phyloP scores from a whole-genome alignment of 2,797 vertebrate species.

The Protonibea diacanthus region DNA sequence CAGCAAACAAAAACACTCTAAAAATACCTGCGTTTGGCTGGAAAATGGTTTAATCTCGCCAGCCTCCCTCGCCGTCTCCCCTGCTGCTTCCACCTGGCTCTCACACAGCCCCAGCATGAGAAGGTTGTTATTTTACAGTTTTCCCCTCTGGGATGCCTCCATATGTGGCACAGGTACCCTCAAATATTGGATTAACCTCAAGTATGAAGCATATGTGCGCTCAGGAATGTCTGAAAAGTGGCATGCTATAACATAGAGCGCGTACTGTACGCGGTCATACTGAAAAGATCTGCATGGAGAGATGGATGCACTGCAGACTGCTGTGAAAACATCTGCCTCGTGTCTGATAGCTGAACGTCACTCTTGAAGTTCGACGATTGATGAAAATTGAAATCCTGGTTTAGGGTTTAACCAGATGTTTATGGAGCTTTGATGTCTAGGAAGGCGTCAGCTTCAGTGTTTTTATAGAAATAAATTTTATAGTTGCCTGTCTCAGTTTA shows the following conservation, averaged over 20 bases:
- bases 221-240: slow-evolving; percentile 45
- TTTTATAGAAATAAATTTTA: not conserved
- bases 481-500: too few relatives aligned
- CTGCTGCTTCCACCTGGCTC: slow-evolving; percentile 66
- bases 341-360: slow-evolving; percentile 7
- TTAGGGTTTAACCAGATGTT: too few relatives aligned
- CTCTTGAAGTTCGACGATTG: not conserved
- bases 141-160: slow-evolving; percentile 50
- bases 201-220: slow-evolving; percentile 54
- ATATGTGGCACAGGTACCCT: slow-evolving; percentile 52
- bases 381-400: not conserved
- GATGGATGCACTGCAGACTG: not conserved
- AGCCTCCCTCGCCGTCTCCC: slow-evolving; percentile 26
- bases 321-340: slow-evolving; percentile 30
- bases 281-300: slow-evolving; percentile 13
- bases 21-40: slow-evolving; percentile 77
- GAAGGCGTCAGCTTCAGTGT: not conserved
- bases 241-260: slow-evolving; percentile 24
- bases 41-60: slow-evolving; percentile 53
- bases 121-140: slow-evolving; percentile 72
- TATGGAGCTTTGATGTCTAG: not conserved
- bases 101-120: slow-evolving; percentile 49
- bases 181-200: slow-evolving; percentile 71
- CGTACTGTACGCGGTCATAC: slow-evolving; percentile 7
- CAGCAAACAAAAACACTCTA: slow-evolving; percentile 85